Evolutionary conservation across 2,888 invertebrate genomes (phyloP), one percentile per base, ranked within the genome.

Genomic region (Rhamphomyia laevipes): DNA sequence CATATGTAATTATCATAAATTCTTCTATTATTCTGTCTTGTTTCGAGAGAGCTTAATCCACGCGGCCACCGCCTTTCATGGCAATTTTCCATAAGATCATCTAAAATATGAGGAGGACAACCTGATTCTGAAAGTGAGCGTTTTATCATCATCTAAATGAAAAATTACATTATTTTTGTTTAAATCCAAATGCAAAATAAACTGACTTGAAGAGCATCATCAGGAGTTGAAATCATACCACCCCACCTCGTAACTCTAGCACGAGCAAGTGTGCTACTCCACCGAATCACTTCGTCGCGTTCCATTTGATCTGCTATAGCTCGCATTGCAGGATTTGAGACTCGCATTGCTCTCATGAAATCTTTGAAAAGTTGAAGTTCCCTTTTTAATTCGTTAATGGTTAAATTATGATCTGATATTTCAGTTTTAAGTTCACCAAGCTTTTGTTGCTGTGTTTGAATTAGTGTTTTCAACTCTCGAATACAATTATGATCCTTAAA

Each of bases 181-280:
- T 13, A 44, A 30, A 27, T 16, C 10, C 6, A 23, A 23, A 30
- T 15, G 30, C 21, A 50, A 44, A 40, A 37, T 31, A 18, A 40
- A 33, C 55, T 63, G 66, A 89, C 89, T 81, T 90, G 90, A 58
- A 94, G 74, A 47, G 90, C 85, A 70, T 91, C 90, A 67, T 96
- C 95, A 0, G 96, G 96, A 12, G 96, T 96, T 27, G 94, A 94
- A 63, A 96, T 96, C 93, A 96, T 94, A 49, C 95, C 95, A 48
- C 95, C 96, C 96, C 95, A 96, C 50, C 95, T 78, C 1, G 93
- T 93, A 42, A 96, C 95, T 51, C 93, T 74, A 16, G 92, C 92
- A 43, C 89, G 73, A 1, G 88, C 76, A 43, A 93, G 71, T 0
- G 88, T 83, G 58, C 79, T 82, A 43, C 90, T 87, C 93, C 93